Percentiles rank a stretch among this genome's conserved stretches.
Evolutionary conservation across 2,797 vertebrate genomes (phyloP).

Genomic region (Mus caroli): DNA sequence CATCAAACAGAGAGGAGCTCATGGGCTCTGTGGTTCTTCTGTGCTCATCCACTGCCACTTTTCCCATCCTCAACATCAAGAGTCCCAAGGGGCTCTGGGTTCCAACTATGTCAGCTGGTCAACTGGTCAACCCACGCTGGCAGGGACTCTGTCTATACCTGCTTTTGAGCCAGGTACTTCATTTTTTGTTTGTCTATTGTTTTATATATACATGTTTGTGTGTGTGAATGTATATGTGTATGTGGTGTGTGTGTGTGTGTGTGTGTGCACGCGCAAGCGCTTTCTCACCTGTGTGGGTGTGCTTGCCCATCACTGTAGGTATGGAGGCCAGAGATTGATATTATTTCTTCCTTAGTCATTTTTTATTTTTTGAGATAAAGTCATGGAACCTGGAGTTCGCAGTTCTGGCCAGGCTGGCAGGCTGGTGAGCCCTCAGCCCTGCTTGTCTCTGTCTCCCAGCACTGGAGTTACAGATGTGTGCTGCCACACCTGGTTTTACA

Average conservation of each 20-base stretch:
- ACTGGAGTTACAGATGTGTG: neutral
- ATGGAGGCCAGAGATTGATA: neutral
- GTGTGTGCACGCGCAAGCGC: neutral
- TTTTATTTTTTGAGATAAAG: neutral
- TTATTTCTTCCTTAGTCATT: neutral
- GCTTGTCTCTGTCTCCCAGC: neutral
- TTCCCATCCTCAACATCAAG: neutral
- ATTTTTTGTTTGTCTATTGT: neutral
- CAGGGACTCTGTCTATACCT: neutral
- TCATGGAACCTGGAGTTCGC: neutral
- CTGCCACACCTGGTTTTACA: neutral
- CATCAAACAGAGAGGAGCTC: neutral
- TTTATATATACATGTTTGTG: neutral
- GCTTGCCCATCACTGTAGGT: neutral
- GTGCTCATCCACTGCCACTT: neutral
- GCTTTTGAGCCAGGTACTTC: neutral
- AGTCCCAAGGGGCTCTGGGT: conserved; percentile 5
- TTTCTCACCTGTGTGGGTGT: neutral
- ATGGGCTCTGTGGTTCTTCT: neutral
- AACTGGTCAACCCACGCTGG: neutral
- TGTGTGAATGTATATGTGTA: neutral
- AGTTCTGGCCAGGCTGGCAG: neutral
- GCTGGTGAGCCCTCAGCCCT: neutral
- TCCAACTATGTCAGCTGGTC: neutral
- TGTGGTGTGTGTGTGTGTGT: neutral